Conservation (phyloP, 2,113 vertebrate genomes). For the Orthochromis indermauri region DNA sequence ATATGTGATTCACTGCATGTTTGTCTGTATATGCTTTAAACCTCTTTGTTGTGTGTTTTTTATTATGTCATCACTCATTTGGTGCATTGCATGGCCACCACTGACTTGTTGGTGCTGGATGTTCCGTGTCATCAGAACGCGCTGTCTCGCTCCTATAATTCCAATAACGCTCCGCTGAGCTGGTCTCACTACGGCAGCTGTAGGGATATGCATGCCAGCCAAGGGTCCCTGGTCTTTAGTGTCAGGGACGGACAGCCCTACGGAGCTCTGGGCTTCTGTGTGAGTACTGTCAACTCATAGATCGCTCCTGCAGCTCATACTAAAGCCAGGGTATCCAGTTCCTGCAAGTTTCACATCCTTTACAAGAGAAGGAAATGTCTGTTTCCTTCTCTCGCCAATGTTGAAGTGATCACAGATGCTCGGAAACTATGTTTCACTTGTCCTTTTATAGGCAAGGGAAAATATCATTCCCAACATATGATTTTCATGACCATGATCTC, state of each 20-base stretch:
- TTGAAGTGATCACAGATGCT: constrained; percentile 13
- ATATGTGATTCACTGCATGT: constrained; percentile 13
- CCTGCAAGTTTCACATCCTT: constrained; percentile 33
- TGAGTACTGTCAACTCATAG: constrained; percentile 78
- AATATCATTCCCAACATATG: background rate
- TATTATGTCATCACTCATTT: constrained; percentile 8
- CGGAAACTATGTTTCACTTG: constrained; percentile 8
- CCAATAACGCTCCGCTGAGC: constrained; percentile 85
- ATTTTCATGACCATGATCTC: background rate
- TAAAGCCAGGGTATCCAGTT: background rate
- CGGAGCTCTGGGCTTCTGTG: constrained; percentile 81
- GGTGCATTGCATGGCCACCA: constrained; percentile 41
- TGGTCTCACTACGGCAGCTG: constrained; percentile 88
- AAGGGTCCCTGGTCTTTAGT: constrained; percentile 88
- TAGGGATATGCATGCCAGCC: constrained; percentile 95
- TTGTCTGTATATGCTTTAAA: constrained; percentile 10
- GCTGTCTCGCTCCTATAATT: constrained; percentile 97
- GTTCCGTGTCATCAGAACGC: constrained; percentile 73
- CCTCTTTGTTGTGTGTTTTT: constrained; percentile 7
- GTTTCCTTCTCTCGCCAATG: constrained; percentile 16
- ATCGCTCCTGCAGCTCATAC: constrained; percentile 35
- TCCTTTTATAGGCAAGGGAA: constrained; percentile 5
- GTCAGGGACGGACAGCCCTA: constrained; percentile 84
- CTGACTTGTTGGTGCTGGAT: constrained; percentile 14
- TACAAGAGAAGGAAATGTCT: constrained; percentile 11